Evolutionary conservation across 2,888 invertebrate species (phyloP).

Genomic region (Arge pagana): DNA sequence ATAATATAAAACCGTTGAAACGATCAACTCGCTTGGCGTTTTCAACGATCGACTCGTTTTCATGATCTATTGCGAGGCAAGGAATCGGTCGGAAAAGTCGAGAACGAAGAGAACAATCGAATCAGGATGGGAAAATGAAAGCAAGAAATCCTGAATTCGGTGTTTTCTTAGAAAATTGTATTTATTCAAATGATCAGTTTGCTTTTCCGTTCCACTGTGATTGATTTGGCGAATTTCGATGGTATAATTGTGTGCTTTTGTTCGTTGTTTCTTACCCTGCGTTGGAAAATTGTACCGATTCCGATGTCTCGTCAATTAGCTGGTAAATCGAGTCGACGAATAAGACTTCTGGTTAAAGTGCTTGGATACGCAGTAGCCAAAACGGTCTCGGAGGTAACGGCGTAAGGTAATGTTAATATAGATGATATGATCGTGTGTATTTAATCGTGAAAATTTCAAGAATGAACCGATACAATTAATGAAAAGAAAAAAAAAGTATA

Average conservation of each 20-base stretch:
- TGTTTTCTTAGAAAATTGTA: no score
- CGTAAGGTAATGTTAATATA: constrained; percentile 12
- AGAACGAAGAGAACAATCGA: no score
- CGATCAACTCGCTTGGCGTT: constrained; percentile 7
- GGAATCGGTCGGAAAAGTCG: no score
- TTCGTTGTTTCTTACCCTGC: no score
- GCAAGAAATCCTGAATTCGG: no score
- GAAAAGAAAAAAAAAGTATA: constrained; percentile 12
- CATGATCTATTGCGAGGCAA: background rate
- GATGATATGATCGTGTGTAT: constrained; percentile 14
- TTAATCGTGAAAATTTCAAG: constrained; percentile 7
- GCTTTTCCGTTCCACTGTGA: no score
- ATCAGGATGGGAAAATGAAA: no score
- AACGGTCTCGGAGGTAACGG: constrained; percentile 9
- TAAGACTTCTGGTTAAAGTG: constrained; percentile 8
- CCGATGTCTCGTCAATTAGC: background rate
- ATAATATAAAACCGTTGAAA: constrained; percentile 10
- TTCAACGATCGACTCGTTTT: constrained; percentile 8
- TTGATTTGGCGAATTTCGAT: no score
- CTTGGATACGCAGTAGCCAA: constrained; percentile 5
- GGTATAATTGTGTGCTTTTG: no score
- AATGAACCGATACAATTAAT: constrained; percentile 9
- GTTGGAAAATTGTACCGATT: background rate
- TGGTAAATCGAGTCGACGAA: background rate
- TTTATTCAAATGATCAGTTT: no score